A percentile compares a stretch with the other conserved stretches of the same genome.
These are phyloP conservation scores for Typhlichthys eigenmanni DNA, from an alignment of 2,797 vertebrate genomes.

Conservation along the genomic window DNA sequence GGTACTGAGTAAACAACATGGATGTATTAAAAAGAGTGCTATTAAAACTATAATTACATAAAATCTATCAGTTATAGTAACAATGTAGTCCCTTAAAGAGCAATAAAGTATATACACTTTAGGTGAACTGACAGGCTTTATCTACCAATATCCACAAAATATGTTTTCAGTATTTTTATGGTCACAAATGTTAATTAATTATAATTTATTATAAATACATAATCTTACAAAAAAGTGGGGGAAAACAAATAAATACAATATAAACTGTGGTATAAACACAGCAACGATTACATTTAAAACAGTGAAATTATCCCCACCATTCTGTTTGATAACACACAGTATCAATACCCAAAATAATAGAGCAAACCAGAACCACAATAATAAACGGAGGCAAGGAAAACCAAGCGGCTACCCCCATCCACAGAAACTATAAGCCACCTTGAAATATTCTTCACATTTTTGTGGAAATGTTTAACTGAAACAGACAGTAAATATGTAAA, in stretches of 20 bases:
- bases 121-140: neutral
- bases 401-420: slow-evolving; percentile 39
- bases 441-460: slow-evolving; percentile 33
- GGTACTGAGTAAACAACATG: slow-evolving; percentile 57
- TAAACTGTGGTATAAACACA: neutral
- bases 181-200: too few relatives aligned
- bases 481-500: slow-evolving; percentile 29
- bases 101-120: too few relatives aligned
- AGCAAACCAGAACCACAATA: slow-evolving; percentile 21
- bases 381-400: slow-evolving; percentile 33
- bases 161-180: slow-evolving; percentile 1
- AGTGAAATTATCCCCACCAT: neutral
- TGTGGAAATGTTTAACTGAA: slow-evolving; percentile 6
- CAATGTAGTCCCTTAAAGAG: too few relatives aligned
- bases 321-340: slow-evolving; percentile 14
- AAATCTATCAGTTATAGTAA: too few relatives aligned
- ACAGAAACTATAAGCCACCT: slow-evolving; percentile 36
- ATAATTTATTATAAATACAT: too few relatives aligned
- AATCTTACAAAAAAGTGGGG: too few relatives aligned
- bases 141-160: slow-evolving; percentile 7
- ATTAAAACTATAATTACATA: slow-evolving; percentile 11
- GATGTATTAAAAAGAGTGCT: slow-evolving; percentile 3
- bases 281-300: neutral
- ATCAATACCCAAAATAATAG: slow-evolving; percentile 25
- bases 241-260: neutral